Evolutionary conservation across 2,888 invertebrate species (phyloP), one percentile per base, ranked within the genome.

Genomic region (Synanthedon andrenaeformis): DNA sequence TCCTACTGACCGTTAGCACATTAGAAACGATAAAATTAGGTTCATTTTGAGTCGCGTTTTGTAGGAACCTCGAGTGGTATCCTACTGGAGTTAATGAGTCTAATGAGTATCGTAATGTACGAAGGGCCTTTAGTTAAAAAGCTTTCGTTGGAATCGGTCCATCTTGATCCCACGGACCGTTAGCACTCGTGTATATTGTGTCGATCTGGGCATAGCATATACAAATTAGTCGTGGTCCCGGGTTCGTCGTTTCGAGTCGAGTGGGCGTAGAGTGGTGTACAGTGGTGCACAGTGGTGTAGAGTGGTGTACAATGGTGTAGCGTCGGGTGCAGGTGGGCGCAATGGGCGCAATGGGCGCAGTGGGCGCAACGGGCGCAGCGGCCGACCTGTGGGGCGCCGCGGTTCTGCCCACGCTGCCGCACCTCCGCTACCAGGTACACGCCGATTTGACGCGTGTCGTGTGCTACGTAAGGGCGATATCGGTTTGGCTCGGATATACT

Each of bases 361-460:
- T 51, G 50, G 55, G 48, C 55, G 60, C 63, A 62, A 61, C 63
- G 62, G 62, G 64, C 60, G 62, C 64, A 57, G 67, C 70, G 60
- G 69, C 70, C 64, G 78, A 80, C 73, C 70, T 80, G 72, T 82
- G 82, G 82, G 74, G 70, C 60, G 73, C 74, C 64, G 75, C 76
- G 59, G 69, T 80, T 69, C 72, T 81, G 72, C 80, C 79, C 59
- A 63, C 79, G 59, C 69, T 81, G 67, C 74, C 78, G 62, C 69
- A 67, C 57, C 64, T 81, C 67, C 73, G 82, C 64, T 82, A 81
- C 68, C 82, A 81, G 82, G 82, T 82, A 78, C 62, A 59, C 53
- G 53, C 52, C 51, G 54, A 45, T 42, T 57, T 56, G 61, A 57
- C 60, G 59, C 56, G 56, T 54, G 54, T 55, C 55, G 57, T 57